Conservation (phyloP, 1,140 invertebrate species). For the Saxidomus purpurata region DNA sequence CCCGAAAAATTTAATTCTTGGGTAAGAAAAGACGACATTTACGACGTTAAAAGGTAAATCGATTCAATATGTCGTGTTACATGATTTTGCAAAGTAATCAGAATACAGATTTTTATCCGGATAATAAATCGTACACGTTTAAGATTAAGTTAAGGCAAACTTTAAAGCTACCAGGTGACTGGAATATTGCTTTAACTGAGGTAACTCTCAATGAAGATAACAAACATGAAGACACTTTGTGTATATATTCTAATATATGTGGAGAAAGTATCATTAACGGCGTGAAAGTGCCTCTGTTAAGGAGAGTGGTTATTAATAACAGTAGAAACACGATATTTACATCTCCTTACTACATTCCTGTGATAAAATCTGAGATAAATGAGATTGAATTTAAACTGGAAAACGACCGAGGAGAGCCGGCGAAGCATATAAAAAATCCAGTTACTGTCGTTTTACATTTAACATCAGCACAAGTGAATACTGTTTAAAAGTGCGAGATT, state of each 20-base stretch:
- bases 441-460: constrained; percentile 11
- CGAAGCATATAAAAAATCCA: background rate
- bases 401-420: no score
- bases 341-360: background rate
- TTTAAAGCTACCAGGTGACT: background rate
- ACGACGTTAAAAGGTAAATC: background rate
- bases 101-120: background rate
- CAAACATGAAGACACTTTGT: background rate
- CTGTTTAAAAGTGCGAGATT: background rate
- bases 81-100: background rate
- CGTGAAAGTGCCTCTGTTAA: background rate
- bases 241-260: constrained; percentile 4
- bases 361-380: background rate
- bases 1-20: constrained; percentile 68
- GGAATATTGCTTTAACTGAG: constrained; percentile 9
- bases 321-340: background rate
- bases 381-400: no score
- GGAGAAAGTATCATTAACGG: constrained; percentile 6
- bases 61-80: constrained; percentile 3
- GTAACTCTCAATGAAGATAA: background rate
- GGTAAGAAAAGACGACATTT: constrained; percentile 31
- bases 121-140: constrained; percentile 11
- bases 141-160: constrained; percentile 10
- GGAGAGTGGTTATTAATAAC: background rate
- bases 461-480: background rate